Percentiles rank a stretch among this genome's conserved stretches.
phyloP scores from a whole-genome alignment of 2,888 invertebrate genomes.

The Tipula lateralis region DNA sequence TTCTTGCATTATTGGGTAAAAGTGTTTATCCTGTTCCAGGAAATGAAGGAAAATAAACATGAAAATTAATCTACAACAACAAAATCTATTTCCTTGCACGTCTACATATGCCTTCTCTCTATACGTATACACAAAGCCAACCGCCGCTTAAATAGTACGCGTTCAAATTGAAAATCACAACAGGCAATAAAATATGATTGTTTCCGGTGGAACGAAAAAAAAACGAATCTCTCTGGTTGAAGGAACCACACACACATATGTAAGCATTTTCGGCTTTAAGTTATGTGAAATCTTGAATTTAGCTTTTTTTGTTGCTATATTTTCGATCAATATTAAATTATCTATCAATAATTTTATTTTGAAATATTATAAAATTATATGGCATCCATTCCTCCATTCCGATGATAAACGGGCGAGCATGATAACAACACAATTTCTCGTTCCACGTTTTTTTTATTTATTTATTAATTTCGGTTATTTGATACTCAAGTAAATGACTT shows the following conservation, averaged over 20 bases:
- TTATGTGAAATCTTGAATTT: not conserved
- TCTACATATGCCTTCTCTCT: not conserved
- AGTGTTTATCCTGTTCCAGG: not conserved
- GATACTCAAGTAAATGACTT: not conserved
- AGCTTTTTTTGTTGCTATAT: not conserved
- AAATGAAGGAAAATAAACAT: not conserved
- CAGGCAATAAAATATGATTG: not conserved
- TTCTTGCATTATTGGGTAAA: not conserved
- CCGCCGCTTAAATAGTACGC: not conserved
- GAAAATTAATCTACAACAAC: not conserved
- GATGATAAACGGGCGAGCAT: not conserved
- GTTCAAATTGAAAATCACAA: slow-evolving; percentile 5
- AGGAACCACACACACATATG: not conserved
- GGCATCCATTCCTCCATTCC: not conserved
- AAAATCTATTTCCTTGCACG: not conserved
- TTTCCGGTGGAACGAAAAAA: not conserved
- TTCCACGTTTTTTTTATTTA: not conserved
- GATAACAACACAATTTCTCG: not conserved
- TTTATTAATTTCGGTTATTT: not conserved
- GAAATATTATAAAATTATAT: not conserved
- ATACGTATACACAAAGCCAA: not conserved
- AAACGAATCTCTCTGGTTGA: not conserved
- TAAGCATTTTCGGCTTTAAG: not conserved
- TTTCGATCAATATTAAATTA: not conserved
- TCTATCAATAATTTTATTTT: not conserved